Base-by-base conservation (phyloP, 2,888 invertebrate genomes). In the Xestoiulus laeticollis region DNA sequence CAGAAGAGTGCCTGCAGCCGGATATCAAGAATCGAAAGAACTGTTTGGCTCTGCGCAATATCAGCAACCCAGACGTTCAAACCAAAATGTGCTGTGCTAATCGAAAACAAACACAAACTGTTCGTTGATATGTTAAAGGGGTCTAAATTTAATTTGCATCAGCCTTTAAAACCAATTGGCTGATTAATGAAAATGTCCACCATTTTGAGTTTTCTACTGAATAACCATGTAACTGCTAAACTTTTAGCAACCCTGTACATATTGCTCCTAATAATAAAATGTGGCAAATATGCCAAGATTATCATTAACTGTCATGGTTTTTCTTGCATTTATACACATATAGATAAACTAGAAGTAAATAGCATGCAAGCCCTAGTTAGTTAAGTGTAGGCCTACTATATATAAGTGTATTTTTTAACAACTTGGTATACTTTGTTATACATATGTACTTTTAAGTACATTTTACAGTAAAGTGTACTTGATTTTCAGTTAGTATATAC, bases 11-110 rank as follows among this genome's bases (percentile, higher is more conserved):
- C 78, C 78, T 78, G 30, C n/a, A n/a, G n/a, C 14, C 26, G 78
- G 78, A 78, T 78, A 78, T 78, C 78, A 32, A 30, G 30, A 78
- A 30, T 78, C 78, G 16, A 78, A 78, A 32, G 78, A 78, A 78
- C 78, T 78, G 78, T 78, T 30, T 78, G 30, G 78, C 3, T 14
- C 78, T 30, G 78, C 30, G 30, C 78, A 78, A 26, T 30, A 12
- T 26, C 26, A n/a, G 8, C 4, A 68, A 78, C 78, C 30, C 10
- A 16, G 4, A 14, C 26, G 78, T 26, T 78, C 78, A 26, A n/a
- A 78, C 78, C 30, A 78, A 78, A 78, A 30, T 78, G 30, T 78
- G 78, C 78, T 32, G 16, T 30, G 78, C 30, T 30, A 32, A 14
- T 78, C 16, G 38, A 78, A 16, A 32, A 30, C 30, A 78, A 78